Conservation (phyloP, 2,888 invertebrate species). For the Crossocerus cetratus region DNA sequence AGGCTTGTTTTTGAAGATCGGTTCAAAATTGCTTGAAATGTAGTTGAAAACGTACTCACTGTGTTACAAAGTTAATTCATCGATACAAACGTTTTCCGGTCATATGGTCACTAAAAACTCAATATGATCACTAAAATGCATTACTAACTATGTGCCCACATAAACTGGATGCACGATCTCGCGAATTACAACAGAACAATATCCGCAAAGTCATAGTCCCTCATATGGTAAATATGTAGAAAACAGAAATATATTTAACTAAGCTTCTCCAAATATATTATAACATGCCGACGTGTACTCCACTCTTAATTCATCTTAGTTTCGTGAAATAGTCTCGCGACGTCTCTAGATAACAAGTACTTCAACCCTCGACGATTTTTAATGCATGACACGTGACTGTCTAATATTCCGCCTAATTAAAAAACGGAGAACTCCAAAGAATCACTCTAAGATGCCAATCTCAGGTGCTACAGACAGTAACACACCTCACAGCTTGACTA, state of each 20-base stretch:
- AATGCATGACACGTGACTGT: no score
- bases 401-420: no score
- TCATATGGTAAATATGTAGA: slow-evolving; percentile 17
- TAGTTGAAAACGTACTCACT: slow-evolving; percentile 30
- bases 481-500: slow-evolving; percentile 64
- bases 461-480: slow-evolving; percentile 57
- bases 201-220: slow-evolving; percentile 25
- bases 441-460: slow-evolving; percentile 18
- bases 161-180: slow-evolving; percentile 30
- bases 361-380: no score
- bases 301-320: no score
- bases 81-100: slow-evolving; percentile 41
- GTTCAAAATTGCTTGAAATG: neutral
- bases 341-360: no score
- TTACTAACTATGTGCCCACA: slow-evolving; percentile 52
- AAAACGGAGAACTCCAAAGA: no score
- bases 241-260: neutral
- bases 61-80: slow-evolving; percentile 36
- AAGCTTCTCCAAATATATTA: no score
- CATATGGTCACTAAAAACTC: slow-evolving; percentile 27
- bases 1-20: neutral
- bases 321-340: no score
- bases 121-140: slow-evolving; percentile 47
- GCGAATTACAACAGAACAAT: slow-evolving; percentile 35
- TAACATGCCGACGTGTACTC: no score